phyloP scores from a whole-genome alignment of 2,113 vertebrate species.

The Ctenodactylus gundi region DNA sequence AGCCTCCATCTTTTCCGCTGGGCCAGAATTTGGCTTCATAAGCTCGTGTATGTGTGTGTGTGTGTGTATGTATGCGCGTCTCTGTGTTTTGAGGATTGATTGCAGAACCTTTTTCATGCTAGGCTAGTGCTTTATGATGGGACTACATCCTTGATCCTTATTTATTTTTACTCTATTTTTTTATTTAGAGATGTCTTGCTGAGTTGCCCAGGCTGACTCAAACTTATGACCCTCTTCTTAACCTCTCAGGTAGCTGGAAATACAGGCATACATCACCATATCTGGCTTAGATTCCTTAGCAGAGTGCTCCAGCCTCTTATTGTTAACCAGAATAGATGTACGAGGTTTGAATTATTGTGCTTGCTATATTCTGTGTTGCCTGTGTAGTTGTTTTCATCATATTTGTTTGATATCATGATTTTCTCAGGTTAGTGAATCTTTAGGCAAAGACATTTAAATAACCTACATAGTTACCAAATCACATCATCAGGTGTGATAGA shows the following conservation, averaged over 20 bases:
- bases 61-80: not conserved
- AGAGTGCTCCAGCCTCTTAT: not conserved
- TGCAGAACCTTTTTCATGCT: too few species aligned
- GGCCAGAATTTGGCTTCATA: not conserved
- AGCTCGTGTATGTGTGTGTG: not conserved
- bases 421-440: constrained; percentile 5
- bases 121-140: too few species aligned
- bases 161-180: too few species aligned
- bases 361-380: not conserved
- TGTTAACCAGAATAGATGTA: not conserved
- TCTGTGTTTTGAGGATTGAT: not conserved
- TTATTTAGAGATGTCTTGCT: not conserved
- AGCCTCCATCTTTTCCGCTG: not conserved
- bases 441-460: not conserved
- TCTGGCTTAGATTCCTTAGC: not conserved
- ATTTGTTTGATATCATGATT: not conserved
- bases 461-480: not conserved
- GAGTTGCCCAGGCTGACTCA: not conserved
- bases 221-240: not conserved
- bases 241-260: not conserved
- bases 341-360: not conserved
- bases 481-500: not conserved
- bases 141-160: too few species aligned
- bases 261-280: not conserved
- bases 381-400: not conserved